Base-by-base conservation (phyloP, 2,113 vertebrate genomes). In the Trochalopteron elliotii region DNA sequence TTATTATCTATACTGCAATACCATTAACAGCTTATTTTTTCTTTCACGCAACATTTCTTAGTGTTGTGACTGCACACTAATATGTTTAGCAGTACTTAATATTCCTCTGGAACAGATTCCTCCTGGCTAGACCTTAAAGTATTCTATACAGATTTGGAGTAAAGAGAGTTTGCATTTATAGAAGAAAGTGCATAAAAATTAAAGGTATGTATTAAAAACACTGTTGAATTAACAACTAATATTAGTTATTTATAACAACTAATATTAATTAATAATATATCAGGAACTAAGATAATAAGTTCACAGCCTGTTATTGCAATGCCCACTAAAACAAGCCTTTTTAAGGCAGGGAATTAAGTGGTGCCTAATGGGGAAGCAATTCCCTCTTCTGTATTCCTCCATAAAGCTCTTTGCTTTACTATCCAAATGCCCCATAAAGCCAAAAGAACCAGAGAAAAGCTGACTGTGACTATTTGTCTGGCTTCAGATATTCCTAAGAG, bases 51-150 rank as follows among this genome's bases (percentile, higher is more conserved):
- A 55, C 42, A 21, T 67, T 90, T 81, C 47, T 81, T 31, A 21
- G 7, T 61, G 18, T 70, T 81, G 57, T 53, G 60, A 65, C 50
- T 84, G 56, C 69, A 82, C 49, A 9, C 28, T 28, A 72, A 55
- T 20, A 55, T 20, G 25, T 83, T 87, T 42, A 86, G 65, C 56
- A 81, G 53, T 65, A 45, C 44, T 89, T 88, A 77, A 86, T 7
- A 40, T 45, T 64, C 30, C 37, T 40, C 57, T n/a, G 24, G 75
- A 85, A 93, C 76, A 76, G 55, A 87, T 94, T 92, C 57, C 71
- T 94, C 56, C 67, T 94, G 89, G 81, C 64, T 87, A 91, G 59
- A 77, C 94, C 95, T 83, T 87, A 72, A 94, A 96, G 92, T 67
- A 61, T 83, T 63, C 33, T 35, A 82, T 63, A 81, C 12, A 63